Base-by-base conservation (phyloP, 2,113 vertebrate species). In the Eretmochelys imbricata region DNA sequence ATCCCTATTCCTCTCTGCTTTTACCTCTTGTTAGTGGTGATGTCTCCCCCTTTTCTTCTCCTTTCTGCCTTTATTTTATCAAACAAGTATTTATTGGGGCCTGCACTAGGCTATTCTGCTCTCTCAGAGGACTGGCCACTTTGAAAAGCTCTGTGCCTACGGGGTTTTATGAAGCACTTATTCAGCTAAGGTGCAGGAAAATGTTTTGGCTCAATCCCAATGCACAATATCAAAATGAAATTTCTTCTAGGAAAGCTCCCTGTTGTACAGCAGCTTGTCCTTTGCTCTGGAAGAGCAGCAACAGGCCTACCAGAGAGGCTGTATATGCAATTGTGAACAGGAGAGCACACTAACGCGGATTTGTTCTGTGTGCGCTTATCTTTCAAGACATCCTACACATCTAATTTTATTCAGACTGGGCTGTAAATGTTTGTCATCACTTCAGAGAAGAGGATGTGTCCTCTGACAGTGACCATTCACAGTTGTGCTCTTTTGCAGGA, bases 371-470 rank as follows among this genome's bases (percentile, higher is more conserved):
- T n/a, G 51, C 7, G 4, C n/a, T 38, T 81, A 38, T 20, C 35
- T n/a, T 69, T n/a, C 35, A 69, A n/a, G 62, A 20, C 16, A 69
- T 69, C 62, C 62, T 69, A n/a, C 35, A 20, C 62, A 69, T 29
- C 31, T 38, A 81, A 8, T 54, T 54, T 54, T 24, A 81, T 81
- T 54, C 85, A 93, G 25, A 93, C 85, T 95, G 86, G 89, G 75
- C 83, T 95, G 93, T 59, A 97, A 96, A 95, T 83, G 38, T 89
- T 85, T 90, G 72, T 89, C 93, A 88, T 94, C 53, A 82, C 50
- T 46, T 93, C 93, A 94, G 95, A 94, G 75, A 84, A 62, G 95
- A 94, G 91, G 91, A 54, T 87, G 76, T 49, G 38, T 89, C n/a
- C 54, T 2, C 2, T 88, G 0, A 0, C 93, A 95, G 51, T 49